Base-by-base conservation (phyloP, 2,113 vertebrate species). In the Hystrix cristata region DNA sequence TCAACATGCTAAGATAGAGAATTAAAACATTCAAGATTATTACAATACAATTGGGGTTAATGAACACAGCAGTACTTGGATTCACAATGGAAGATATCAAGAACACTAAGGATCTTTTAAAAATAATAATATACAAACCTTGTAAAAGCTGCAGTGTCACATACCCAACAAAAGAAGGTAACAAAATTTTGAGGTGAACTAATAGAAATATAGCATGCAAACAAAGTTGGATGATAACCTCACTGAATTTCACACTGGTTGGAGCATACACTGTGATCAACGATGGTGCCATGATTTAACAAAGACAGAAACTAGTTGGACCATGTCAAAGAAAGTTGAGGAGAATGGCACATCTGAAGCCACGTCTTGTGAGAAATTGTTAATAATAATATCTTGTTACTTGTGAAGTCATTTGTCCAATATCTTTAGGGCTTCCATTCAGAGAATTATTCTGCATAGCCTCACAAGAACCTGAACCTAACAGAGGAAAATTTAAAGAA, bases 41-140 rank as follows among this genome's bases (percentile, higher is more conserved):
- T 89, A 67, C 88, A 91, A 60, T 94, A 29, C 65, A 91, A 65
- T 31, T 62, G n/a, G n/a, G 3, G 13, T 91, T 96, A 95, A 74
- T 90, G 48, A 97, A 90, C 23, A 90, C 64, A 92, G 38, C 29
- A 87, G 14, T 6, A 86, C 8, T 87, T 93, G 25, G 14, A 87
- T 94, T 92, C 55, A 93, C 91, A 97, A 69, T 23, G 53, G 15
- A 96, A 92, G 6, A 29, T 34, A 34, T 25, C 31, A 94, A 46
- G 25, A 79, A 94, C 81, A 14, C 16, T 15, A 31, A 85, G 13
- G 15, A 78, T 65, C 53, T 86, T 93, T 87, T 87, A 27, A 74
- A 80, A 95, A 74, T 74, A 13, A 74, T 74, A 13, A 51, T 43
- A 64, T 29, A 10, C 59, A 64, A 87, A 14, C 21, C 48, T 96